These are phyloP conservation scores for Polymixis flavicincta DNA, from an alignment of 2,888 invertebrate genomes.

Conservation along the genomic window DNA sequence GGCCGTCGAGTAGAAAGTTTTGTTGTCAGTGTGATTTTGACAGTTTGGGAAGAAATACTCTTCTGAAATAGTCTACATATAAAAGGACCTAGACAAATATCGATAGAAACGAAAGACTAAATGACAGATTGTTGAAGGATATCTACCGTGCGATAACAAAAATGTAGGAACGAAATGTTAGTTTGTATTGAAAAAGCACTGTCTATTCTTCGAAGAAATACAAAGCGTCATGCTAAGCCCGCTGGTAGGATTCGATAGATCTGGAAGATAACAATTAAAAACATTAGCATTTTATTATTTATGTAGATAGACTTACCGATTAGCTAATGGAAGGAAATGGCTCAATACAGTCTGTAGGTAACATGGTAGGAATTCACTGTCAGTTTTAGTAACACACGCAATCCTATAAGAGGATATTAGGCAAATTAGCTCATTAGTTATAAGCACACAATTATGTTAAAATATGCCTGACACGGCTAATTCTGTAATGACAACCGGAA, in stretches of 20 bases:
- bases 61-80: too few species aligned
- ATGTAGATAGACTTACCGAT: constrained; percentile 8
- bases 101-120: too few species aligned
- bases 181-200: too few species aligned
- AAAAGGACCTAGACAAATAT: too few species aligned
- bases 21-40: too few species aligned
- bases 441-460: constrained; percentile 42
- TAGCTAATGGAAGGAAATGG: constrained; percentile 46
- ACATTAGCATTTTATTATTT: constrained; percentile 23
- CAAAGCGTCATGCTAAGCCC: too few species aligned
- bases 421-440: constrained; percentile 51
- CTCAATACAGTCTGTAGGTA: constrained; percentile 29
- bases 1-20: too few species aligned
- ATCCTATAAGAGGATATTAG: constrained; percentile 42
- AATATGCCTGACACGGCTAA: constrained; percentile 42
- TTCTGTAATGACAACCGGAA: constrained; percentile 41
- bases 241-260: background rate
- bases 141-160: too few species aligned
- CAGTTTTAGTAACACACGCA: constrained; percentile 27
- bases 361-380: constrained; percentile 34
- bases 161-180: too few species aligned
- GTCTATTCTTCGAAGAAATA: too few species aligned
- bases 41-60: too few species aligned
- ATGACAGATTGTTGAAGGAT: too few species aligned
- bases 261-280: background rate